Evolutionary conservation across 2,888 invertebrate genomes (phyloP).

Genomic region (Erpobdella octoculata): DNA sequence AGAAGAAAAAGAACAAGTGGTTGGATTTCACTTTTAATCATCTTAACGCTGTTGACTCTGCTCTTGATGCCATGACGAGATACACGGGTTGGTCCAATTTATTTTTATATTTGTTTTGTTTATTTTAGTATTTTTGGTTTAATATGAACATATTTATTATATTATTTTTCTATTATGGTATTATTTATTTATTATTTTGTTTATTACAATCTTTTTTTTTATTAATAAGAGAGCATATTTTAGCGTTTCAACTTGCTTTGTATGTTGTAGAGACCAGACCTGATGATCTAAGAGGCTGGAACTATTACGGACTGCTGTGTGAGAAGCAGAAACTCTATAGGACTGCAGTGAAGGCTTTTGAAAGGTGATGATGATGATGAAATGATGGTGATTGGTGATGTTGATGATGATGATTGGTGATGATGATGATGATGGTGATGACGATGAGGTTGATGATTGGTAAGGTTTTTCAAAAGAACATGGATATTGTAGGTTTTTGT

Average conservation of each 20-base stretch:
- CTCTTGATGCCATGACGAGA: conserved; percentile 71
- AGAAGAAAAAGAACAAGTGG: conserved; percentile 40
- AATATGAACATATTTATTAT: too few species aligned
- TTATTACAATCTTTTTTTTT: too few species aligned
- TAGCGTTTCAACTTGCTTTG: too few species aligned
- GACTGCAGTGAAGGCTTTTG: not conserved
- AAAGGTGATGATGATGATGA: not conserved
- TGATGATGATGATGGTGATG: conserved; percentile 18
- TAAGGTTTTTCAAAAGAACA: not conserved
- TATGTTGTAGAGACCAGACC: conserved; percentile 11
- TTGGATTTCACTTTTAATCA: conserved; percentile 68
- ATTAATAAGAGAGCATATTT: too few species aligned
- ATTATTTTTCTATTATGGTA: too few species aligned
- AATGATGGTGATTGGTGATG: not conserved
- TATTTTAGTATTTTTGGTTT: not conserved
- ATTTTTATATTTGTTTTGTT: not conserved
- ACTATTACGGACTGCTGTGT: conserved; percentile 65
- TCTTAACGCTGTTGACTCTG: conserved; percentile 71
- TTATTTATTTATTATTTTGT: too few species aligned
- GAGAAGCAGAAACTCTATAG: conserved; percentile 6
- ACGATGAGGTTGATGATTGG: conserved; percentile 4
- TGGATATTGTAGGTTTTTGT: not conserved
- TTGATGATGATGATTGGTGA: not conserved
- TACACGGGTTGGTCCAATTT: conserved; percentile 58
- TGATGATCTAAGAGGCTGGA: conserved; percentile 61